Conservation (phyloP, 2,113 vertebrate genomes). For the Eurystomus gularis region DNA sequence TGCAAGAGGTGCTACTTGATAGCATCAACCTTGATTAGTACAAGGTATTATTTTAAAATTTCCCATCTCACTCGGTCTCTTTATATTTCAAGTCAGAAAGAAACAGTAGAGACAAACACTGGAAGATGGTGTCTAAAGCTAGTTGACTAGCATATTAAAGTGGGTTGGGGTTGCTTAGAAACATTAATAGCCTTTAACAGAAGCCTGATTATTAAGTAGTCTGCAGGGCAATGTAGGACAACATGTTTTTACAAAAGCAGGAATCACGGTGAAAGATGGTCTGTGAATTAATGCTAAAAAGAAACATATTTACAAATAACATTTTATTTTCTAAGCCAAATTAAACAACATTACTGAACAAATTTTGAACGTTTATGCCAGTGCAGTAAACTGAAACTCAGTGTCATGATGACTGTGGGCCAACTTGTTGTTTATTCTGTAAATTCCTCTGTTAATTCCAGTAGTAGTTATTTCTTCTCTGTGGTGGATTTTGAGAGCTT, state of each 20-base stretch:
- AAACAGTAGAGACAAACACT: background rate
- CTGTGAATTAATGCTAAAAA: background rate
- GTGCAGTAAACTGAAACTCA: background rate
- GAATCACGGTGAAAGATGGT: constrained; percentile 2
- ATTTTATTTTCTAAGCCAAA: background rate
- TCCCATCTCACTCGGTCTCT: background rate
- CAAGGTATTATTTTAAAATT: background rate
- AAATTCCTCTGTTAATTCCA: constrained; percentile 3
- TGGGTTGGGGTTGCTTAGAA: constrained; percentile 39
- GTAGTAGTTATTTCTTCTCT: background rate
- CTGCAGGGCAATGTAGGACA: background rate
- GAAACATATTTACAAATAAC: constrained; percentile 27
- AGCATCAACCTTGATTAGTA: background rate
- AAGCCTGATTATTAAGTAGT: constrained; percentile 10
- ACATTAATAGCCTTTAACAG: constrained; percentile 18
- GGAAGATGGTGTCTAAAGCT: background rate
- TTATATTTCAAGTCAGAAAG: background rate
- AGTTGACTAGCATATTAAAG: constrained; percentile 38
- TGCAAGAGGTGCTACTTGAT: background rate
- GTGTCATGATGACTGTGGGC: background rate
- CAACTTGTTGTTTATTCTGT: background rate
- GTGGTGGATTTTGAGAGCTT: background rate
- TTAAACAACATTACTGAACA: background rate
- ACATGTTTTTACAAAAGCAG: background rate
- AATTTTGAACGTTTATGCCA: background rate